Evolutionary conservation across 2,797 vertebrate species (phyloP).

Genomic region (Dromococcyx pavoninus): DNA sequence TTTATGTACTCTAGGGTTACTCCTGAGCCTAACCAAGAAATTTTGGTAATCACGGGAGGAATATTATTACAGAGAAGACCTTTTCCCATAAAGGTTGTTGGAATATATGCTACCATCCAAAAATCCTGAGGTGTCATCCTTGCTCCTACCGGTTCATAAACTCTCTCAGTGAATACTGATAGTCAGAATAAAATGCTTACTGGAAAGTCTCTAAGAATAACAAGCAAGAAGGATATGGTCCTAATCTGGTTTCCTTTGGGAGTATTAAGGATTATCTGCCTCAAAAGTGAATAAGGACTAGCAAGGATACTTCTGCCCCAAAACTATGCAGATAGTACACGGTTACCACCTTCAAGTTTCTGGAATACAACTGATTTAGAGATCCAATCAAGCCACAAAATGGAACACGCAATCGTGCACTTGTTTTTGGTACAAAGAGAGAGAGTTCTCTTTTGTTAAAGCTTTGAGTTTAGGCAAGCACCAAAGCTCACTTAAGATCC

Average conservation of each 20-base stretch:
- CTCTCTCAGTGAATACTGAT: background rate
- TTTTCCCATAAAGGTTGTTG: background rate
- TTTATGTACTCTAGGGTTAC: background rate
- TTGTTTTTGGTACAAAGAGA: background rate
- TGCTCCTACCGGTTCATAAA: background rate
- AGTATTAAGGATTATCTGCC: background rate
- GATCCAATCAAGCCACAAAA: background rate
- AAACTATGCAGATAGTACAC: background rate
- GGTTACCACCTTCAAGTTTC: background rate
- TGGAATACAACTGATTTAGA: background rate
- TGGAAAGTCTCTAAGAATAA: background rate
- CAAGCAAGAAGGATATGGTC: background rate
- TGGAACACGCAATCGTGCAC: background rate
- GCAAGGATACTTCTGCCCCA: background rate
- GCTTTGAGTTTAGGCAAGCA: background rate
- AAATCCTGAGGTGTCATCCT: background rate
- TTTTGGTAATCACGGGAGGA: background rate
- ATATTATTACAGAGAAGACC: background rate
- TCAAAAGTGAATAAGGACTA: background rate
- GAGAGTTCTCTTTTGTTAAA: background rate
- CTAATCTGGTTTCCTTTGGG: background rate
- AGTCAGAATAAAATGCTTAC: background rate
- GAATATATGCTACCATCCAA: background rate
- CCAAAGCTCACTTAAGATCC: background rate
- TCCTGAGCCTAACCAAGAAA: background rate